Conservation (phyloP, 2,797 vertebrate genomes). For the Rachycentron canadum region DNA sequence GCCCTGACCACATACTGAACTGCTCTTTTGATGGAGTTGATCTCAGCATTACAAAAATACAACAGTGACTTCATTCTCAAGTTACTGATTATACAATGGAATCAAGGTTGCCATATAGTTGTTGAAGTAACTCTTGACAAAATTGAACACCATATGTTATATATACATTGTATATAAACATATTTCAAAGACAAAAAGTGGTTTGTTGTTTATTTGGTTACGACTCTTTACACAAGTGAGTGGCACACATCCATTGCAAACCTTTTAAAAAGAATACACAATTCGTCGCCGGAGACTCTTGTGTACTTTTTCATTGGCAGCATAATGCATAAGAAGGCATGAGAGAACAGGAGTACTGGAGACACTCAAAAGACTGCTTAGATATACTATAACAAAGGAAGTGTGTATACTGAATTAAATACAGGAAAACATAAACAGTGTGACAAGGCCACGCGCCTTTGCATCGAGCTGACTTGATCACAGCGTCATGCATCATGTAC, state of each 20-base stretch:
- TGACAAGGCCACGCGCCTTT: conserved; percentile 64
- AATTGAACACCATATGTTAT: conserved; percentile 83
- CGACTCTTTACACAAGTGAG: conserved; percentile 70
- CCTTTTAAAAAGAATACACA: conserved; percentile 91
- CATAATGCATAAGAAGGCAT: conserved; percentile 64
- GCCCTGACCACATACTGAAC: conserved; percentile 84
- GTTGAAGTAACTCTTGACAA: conserved; percentile 65
- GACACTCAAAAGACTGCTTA: conserved; percentile 60
- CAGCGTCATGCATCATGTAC: conserved; percentile 93
- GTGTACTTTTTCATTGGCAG: conserved; percentile 87
- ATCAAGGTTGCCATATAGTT: conserved; percentile 78
- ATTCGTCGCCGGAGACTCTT: conserved; percentile 83
- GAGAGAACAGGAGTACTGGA: conserved; percentile 62
- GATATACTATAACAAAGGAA: conserved; percentile 52
- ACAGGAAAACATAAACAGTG: conserved; percentile 58
- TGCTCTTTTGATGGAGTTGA: conserved; percentile 74
- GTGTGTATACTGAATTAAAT: conserved; percentile 64
- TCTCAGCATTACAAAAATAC: conserved; percentile 68
- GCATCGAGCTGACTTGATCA: conserved; percentile 79
- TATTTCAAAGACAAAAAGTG: conserved; percentile 73
- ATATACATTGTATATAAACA: conserved; percentile 86
- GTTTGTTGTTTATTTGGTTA: conserved; percentile 69
- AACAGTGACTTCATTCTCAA: conserved; percentile 75
- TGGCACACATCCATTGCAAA: conserved; percentile 90
- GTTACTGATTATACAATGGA: conserved; percentile 89